Conservation (phyloP, 2,888 invertebrate genomes). For the Amaurobius ferox region DNA sequence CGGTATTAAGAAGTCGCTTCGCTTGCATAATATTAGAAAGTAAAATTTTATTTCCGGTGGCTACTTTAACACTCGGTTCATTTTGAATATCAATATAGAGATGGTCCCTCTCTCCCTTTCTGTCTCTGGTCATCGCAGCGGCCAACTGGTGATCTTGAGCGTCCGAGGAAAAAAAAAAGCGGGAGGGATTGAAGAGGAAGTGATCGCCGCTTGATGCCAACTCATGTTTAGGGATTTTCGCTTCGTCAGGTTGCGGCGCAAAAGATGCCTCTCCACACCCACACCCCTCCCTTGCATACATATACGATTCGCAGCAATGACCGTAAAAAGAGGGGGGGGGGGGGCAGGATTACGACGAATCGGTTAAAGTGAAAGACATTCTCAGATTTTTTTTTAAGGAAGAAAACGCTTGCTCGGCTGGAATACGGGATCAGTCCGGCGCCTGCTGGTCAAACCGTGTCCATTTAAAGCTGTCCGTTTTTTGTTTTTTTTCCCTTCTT, state of each 20-base stretch:
- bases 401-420: neutral
- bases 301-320: constrained; percentile 43
- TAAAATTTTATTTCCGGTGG: no score
- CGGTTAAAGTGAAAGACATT: constrained; percentile 49
- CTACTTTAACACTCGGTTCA: no score
- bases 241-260: constrained; percentile 26
- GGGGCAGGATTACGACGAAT: constrained; percentile 43
- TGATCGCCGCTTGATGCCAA: constrained; percentile 68
- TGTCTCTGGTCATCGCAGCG: constrained; percentile 47
- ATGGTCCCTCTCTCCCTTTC: neutral
- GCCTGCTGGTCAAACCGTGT: constrained; percentile 4
- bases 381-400: constrained; percentile 41
- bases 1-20: no score
- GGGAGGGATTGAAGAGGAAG: constrained; percentile 23
- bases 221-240: constrained; percentile 72
- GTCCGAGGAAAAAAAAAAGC: constrained; percentile 7
- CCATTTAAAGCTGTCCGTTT: neutral
- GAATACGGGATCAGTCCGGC: constrained; percentile 7
- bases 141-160: constrained; percentile 55
- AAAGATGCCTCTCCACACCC: neutral
- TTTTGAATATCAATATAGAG: neutral
- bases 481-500: no score
- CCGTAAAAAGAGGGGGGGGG: constrained; percentile 28
- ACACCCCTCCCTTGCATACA: constrained; percentile 18
- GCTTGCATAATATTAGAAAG: no score